These are phyloP conservation scores for Trichogramma evanescens DNA, from an alignment of 2,888 invertebrate genomes.

Conservation along the genomic window DNA sequence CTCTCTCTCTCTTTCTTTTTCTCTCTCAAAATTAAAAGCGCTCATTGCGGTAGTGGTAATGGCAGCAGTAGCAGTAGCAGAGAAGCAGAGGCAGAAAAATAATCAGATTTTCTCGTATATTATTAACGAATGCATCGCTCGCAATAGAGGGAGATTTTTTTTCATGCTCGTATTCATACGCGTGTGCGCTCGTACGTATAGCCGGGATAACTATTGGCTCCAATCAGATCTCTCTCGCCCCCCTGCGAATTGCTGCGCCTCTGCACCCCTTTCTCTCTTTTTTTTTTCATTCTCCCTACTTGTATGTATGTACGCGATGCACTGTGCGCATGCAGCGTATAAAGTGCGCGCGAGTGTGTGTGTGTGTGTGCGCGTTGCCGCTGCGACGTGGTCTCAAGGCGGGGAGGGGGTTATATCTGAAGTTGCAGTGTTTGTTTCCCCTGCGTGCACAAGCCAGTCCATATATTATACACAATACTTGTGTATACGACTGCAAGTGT, in stretches of 20 bases:
- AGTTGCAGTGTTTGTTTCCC: constrained; percentile 3
- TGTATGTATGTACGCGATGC: not conserved
- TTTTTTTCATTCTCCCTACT: constrained; percentile 14
- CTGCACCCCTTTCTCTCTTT: constrained; percentile 3
- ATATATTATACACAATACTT: too few species aligned
- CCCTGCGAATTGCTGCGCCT: constrained; percentile 20
- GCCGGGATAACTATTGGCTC: constrained; percentile 39
- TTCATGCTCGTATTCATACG: not conserved
- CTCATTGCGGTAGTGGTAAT: too few species aligned
- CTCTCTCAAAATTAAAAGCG: too few species aligned
- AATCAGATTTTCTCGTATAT: constrained; percentile 46
- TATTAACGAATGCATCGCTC: constrained; percentile 35
- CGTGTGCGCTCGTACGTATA: constrained; percentile 18
- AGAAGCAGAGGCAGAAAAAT: constrained; percentile 36
- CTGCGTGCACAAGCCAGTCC: not conserved
- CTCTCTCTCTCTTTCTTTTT: too few species aligned
- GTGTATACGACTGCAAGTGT: not conserved
- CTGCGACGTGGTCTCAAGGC: not conserved
- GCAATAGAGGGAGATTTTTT: not conserved
- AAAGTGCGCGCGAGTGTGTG: not conserved
- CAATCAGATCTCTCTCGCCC: constrained; percentile 30
- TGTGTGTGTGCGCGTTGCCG: not conserved
- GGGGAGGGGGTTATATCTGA: not conserved
- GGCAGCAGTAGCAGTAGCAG: too few species aligned
- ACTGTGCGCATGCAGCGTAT: too few species aligned